These are phyloP conservation scores for Microcaecilia unicolor DNA, from an alignment of 2,797 vertebrate species.

Conservation along the genomic window DNA sequence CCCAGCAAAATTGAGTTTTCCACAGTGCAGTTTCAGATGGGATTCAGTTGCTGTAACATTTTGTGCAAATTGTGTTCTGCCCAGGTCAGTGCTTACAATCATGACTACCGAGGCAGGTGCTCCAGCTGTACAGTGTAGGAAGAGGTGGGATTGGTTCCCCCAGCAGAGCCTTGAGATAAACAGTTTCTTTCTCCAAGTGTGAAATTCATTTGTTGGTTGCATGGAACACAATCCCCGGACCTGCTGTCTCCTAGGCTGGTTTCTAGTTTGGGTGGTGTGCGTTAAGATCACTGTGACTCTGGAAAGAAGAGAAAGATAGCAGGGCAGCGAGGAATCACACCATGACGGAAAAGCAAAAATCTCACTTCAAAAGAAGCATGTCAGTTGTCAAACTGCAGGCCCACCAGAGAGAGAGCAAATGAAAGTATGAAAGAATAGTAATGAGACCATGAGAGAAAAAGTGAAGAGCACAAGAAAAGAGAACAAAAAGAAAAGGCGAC, in stretches of 20 bases:
- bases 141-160: neutral
- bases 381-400: too few relatives aligned
- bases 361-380: too few relatives aligned
- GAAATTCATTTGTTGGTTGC: neutral
- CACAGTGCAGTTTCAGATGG: neutral
- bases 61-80: neutral
- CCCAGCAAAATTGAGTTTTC: neutral
- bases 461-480: too few relatives aligned
- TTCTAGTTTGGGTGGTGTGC: neutral
- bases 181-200: neutral
- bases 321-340: too few relatives aligned
- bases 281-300: neutral
- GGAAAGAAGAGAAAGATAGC: too few relatives aligned
- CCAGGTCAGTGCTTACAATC: neutral
- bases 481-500: too few relatives aligned
- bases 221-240: neutral
- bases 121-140: neutral
- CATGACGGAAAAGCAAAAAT: too few relatives aligned
- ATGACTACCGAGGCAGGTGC: neutral
- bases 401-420: too few relatives aligned
- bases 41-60: neutral
- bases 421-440: too few relatives aligned
- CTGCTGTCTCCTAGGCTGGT: neutral
- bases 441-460: too few relatives aligned
- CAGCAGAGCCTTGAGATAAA: neutral